Evolutionary conservation across 2,113 vertebrate genomes (phyloP).

Genomic region (Chloropsis hardwickii): DNA sequence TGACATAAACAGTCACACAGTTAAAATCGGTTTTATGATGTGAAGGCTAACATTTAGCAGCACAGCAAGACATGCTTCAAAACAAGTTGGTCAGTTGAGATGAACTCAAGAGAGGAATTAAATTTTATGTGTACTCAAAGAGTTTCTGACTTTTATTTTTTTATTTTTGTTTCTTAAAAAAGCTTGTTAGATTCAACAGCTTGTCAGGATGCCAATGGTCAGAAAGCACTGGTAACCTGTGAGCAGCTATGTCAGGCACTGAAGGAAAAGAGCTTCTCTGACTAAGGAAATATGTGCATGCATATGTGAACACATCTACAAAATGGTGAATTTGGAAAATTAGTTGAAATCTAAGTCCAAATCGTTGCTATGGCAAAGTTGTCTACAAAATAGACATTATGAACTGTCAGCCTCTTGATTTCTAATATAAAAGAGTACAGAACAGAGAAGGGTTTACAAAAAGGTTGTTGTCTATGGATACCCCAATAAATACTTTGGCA

Average conservation of each 20-base stretch:
- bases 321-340: not conserved
- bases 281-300: not conserved
- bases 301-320: accelerated
- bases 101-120: not conserved
- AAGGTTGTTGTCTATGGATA: not conserved
- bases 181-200: not conserved
- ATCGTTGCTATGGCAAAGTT: not conserved
- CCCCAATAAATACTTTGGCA: not conserved
- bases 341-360: not conserved
- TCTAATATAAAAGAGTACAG: not conserved
- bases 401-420: not conserved
- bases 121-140: not conserved
- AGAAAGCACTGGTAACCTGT: not conserved
- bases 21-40: not conserved
- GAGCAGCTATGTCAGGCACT: not conserved
- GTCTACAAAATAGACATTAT: not conserved
- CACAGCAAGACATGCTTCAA: not conserved
- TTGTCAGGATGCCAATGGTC: not conserved
- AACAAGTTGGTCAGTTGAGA: not conserved
- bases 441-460: not conserved
- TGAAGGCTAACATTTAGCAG: not conserved
- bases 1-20: accelerated
- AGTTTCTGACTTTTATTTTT: not conserved
- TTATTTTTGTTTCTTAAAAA: not conserved
- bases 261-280: not conserved